Percentiles rank a stretch among this genome's conserved stretches.
Evolutionary conservation across 1,140 invertebrate genomes (phyloP).

Genomic region (Sesamia nonagrioides): DNA sequence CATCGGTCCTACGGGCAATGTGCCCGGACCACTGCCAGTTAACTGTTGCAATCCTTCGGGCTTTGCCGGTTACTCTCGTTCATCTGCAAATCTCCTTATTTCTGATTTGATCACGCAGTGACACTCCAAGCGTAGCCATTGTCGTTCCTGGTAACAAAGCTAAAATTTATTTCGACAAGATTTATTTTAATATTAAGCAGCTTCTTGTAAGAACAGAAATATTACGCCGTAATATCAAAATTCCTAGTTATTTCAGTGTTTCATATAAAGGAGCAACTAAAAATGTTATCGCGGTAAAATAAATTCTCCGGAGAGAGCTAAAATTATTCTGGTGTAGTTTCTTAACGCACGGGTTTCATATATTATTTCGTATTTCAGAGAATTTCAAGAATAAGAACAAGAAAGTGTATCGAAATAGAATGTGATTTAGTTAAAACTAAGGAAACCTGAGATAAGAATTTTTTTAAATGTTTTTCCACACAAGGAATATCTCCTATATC

Average conservation of each 20-base stretch:
- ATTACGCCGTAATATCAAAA: conserved; percentile 15
- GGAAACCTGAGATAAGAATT: too few relatives aligned
- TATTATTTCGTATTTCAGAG: neutral
- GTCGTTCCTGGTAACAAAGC: neutral
- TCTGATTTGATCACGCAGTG: too few relatives aligned
- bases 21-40: too few relatives aligned
- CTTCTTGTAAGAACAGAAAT: conserved; percentile 7
- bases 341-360: conserved; percentile 22
- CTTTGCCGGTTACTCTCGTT: too few relatives aligned
- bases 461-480: too few relatives aligned
- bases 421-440: too few relatives aligned
- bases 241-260: conserved; percentile 26
- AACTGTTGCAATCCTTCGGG: too few relatives aligned
- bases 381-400: neutral
- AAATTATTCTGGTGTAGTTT: conserved; percentile 47
- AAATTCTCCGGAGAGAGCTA: conserved; percentile 16
- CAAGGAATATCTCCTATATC: too few relatives aligned
- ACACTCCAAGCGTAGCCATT: too few relatives aligned
- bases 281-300: conserved; percentile 19
- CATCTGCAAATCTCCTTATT: too few relatives aligned
- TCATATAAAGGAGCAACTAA: conserved; percentile 21
- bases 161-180: neutral
- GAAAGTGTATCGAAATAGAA: too few relatives aligned
- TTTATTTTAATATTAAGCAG: neutral
- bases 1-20: too few relatives aligned